phyloP scores from a whole-genome alignment of 2,113 vertebrate species.

The Gorsachius goisagi region DNA sequence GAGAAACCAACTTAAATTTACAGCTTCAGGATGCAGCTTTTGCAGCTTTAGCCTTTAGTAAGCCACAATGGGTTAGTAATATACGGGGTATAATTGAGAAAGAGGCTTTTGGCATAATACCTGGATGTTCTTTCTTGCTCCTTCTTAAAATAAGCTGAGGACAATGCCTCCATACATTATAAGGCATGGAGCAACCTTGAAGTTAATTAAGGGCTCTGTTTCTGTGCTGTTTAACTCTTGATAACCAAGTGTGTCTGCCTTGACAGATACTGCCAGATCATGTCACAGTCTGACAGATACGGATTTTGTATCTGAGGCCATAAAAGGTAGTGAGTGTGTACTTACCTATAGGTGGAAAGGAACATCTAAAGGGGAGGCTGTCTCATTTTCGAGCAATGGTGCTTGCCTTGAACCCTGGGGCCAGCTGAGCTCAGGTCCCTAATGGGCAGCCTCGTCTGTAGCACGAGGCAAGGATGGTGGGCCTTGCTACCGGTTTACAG shows the following conservation, averaged over 20 bases:
- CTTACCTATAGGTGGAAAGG: background rate
- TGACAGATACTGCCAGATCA: background rate
- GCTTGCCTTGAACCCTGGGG: background rate
- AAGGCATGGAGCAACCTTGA: background rate
- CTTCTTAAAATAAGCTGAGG: conserved; percentile 38
- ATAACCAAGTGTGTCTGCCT: background rate
- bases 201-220: conserved; percentile 5
- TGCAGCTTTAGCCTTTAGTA: conserved; percentile 33
- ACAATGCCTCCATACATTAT: conserved; percentile 19
- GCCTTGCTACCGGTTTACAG: background rate
- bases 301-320: background rate
- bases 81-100: conserved; percentile 27
- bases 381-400: background rate
- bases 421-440: background rate
- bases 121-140: conserved; percentile 38
- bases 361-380: background rate
- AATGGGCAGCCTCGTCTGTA: background rate
- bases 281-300: background rate
- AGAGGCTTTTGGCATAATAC: conserved; percentile 50
- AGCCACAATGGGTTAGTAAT: conserved; percentile 21
- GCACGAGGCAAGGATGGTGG: background rate
- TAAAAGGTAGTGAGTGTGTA: background rate
- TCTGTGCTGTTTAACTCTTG: conserved; percentile 43
- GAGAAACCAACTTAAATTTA: conserved; percentile 28
- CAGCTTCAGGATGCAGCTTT: conserved; percentile 3